Base-by-base conservation (phyloP, 2,888 invertebrate genomes). In the Dione vanillae region DNA sequence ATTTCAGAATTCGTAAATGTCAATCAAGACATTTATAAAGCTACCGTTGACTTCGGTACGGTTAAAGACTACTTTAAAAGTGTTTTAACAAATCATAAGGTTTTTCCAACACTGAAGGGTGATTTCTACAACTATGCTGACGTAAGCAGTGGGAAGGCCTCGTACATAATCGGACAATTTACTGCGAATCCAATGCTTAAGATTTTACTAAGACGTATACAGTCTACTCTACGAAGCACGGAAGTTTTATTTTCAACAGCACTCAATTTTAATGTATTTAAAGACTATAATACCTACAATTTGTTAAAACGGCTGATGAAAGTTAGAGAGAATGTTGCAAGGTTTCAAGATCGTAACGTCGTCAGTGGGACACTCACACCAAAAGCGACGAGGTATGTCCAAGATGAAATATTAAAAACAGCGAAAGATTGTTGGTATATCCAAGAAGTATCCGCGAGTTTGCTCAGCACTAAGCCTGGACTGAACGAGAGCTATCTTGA, bases 91-190 rank as follows among this genome's bases (percentile, higher is more conserved):
- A 94, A 96, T 54, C 93, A 94, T 76, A 90, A 94, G 71, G 88
- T 94, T 1, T 87, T 82, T 81, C 97, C 97, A 0, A 95, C 95
- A 0, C 86, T 99, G 10, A 96, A 96, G 80, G 99, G 99, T 0
- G 99, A 99, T 83, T 99, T 99, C 85, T 97, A 98, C 82, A 98
- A 98, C 3, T 99, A 98, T 88, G 97, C 98, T 0, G 99, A 99
- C 84, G 96, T 98, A 71, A 96, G 95, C 81, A 95, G 96, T 9
- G 97, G 97, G 0, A 92, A 95, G 27, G 97, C 98, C 0, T 98
- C 98, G 0, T 99, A 99, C 86, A 99, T 99, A 99, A 97, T 97
- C 3, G 99, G 99, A 0, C 99, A 97, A 87, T 99, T 95, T 85
- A 97, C 98, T 0, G 98, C 99, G 0, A 94, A 97, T 47, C 97